Percentiles rank a stretch among this genome's conserved stretches.
phyloP scores from a whole-genome alignment of 2,888 invertebrate genomes.

The Argyra leucocephala region DNA sequence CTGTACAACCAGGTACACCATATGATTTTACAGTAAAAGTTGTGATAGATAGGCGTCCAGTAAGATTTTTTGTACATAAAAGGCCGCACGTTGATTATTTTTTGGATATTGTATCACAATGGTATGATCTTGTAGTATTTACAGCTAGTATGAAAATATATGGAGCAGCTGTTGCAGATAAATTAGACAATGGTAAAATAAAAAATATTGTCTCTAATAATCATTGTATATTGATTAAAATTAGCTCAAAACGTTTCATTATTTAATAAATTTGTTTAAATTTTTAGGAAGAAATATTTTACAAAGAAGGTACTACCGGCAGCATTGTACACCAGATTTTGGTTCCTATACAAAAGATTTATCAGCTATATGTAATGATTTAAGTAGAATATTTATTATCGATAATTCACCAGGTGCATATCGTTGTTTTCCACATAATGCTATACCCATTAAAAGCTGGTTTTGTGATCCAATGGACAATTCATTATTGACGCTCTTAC shows the following conservation, averaged over 20 bases:
- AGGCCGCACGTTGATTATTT: slow-evolving; percentile 97
- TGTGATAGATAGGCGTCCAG: slow-evolving; percentile 92
- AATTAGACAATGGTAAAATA: slow-evolving; percentile 67
- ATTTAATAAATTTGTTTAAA: slow-evolving; percentile 16
- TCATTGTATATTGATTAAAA: no score
- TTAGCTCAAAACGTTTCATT: no score
- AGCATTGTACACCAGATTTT: slow-evolving; percentile 89
- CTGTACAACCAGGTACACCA: slow-evolving; percentile 87
- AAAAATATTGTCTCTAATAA: no score
- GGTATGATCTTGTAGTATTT: slow-evolving; percentile 95
- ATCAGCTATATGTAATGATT: slow-evolving; percentile 83
- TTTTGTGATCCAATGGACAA: slow-evolving; percentile 93
- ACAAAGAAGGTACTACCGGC: slow-evolving; percentile 76
- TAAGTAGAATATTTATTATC: slow-evolving; percentile 82
- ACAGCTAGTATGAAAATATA: slow-evolving; percentile 99
- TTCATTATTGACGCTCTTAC: slow-evolving; percentile 83
- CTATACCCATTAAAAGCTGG: slow-evolving; percentile 97
- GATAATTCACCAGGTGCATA: slow-evolving; percentile 97
- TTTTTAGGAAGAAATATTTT: slow-evolving; percentile 61
- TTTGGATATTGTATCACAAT: slow-evolving; percentile 86
- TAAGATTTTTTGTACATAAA: slow-evolving; percentile 95
- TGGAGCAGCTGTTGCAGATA: slow-evolving; percentile 93
- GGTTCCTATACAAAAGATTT: slow-evolving; percentile 95
- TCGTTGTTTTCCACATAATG: slow-evolving; percentile 93
- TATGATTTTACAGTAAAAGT: slow-evolving; percentile 85